phyloP scores from a whole-genome alignment of 2,888 invertebrate species.

The Nymphalis c-album region DNA sequence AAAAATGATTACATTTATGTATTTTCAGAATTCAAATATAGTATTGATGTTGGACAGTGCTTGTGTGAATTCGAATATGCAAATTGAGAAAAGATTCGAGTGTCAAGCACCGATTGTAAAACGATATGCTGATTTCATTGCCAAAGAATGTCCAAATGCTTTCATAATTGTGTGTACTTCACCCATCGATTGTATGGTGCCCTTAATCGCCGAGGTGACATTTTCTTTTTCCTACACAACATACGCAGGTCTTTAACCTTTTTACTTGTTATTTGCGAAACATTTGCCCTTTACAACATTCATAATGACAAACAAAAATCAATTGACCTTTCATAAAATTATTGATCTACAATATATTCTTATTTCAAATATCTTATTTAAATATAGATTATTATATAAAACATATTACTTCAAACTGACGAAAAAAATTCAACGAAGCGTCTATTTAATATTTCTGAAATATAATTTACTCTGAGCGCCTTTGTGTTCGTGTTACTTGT shows the following conservation, averaged over 20 bases:
- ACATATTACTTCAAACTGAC: background rate
- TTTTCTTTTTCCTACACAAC: constrained; percentile 10
- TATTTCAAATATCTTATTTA: no score
- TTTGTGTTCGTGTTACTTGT: background rate
- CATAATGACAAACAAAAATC: constrained; percentile 2
- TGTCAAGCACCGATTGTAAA: constrained; percentile 70
- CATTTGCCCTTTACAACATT: constrained; percentile 1
- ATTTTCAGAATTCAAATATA: constrained; percentile 66
- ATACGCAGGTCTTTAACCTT: constrained; percentile 7
- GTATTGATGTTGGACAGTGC: constrained; percentile 69
- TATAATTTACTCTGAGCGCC: background rate
- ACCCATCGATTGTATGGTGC: constrained; percentile 80
- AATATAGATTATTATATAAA: background rate
- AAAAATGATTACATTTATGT: constrained; percentile 14
- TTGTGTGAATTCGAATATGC: constrained; percentile 55
- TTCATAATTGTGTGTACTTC: constrained; percentile 75
- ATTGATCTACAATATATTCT: background rate
- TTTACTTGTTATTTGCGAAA: background rate
- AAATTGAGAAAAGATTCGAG: constrained; percentile 60
- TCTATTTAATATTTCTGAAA: background rate
- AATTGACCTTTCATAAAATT: constrained; percentile 4
- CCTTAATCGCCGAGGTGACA: constrained; percentile 73
- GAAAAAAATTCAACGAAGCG: background rate
- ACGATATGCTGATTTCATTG: constrained; percentile 72
- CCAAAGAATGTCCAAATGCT: constrained; percentile 78